phyloP scores from a whole-genome alignment of 2,888 invertebrate genomes.

The Lepas anatifera region DNA sequence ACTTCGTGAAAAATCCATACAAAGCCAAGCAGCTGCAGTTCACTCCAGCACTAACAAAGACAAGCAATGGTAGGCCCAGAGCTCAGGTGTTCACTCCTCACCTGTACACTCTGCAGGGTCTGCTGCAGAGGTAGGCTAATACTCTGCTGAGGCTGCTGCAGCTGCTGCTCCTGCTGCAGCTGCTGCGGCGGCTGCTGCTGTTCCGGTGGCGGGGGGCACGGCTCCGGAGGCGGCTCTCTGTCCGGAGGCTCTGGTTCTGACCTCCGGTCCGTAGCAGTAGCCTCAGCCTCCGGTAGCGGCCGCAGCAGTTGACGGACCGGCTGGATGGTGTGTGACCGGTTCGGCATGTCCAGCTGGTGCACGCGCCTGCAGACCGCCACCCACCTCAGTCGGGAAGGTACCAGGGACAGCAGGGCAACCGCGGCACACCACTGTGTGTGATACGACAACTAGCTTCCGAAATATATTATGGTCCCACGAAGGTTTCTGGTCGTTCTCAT shows the following conservation, averaged over 20 bases:
- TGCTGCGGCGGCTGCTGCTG: not conserved
- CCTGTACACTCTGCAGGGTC: not conserved
- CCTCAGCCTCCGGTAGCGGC: not conserved
- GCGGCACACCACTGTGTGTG: too few relatives aligned
- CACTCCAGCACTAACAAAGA: too few relatives aligned
- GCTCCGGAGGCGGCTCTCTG: not conserved
- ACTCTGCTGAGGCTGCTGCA: not conserved
- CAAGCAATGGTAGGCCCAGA: too few relatives aligned
- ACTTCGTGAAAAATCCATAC: too few relatives aligned
- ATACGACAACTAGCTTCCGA: too few relatives aligned
- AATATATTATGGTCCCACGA: too few relatives aligned
- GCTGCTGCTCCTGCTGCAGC: not conserved
- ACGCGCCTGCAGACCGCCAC: not conserved
- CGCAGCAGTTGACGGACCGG: not conserved
- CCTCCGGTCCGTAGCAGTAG: too few relatives aligned
- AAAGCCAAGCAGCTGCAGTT: too few relatives aligned
- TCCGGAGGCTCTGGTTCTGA: not conserved
- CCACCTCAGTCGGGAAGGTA: too few relatives aligned
- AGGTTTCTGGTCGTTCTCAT: too few relatives aligned
- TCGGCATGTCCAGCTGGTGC: not conserved
- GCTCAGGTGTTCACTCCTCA: too few relatives aligned
- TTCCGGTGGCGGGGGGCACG: not conserved
- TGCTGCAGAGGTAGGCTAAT: not conserved
- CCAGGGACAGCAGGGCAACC: too few relatives aligned
- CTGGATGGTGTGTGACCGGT: conserved; percentile 6